phyloP scores from a whole-genome alignment of 2,797 vertebrate genomes.

The Buphagus erythrorhynchus region DNA sequence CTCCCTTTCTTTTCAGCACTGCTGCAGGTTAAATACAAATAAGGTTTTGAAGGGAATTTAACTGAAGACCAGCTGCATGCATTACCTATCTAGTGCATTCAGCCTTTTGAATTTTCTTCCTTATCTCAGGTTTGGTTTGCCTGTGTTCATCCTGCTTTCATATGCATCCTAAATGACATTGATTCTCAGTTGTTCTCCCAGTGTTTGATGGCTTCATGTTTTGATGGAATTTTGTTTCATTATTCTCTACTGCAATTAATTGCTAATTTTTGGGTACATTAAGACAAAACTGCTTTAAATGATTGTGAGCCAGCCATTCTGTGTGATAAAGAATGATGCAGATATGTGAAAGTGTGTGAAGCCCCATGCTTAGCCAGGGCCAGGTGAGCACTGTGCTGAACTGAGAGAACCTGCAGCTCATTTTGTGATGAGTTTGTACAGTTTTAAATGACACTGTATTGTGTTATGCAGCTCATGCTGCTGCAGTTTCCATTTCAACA shows the following conservation, averaged over 20 bases:
- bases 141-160: not conserved
- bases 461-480: not conserved
- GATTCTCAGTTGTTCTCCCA: not conserved
- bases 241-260: not conserved
- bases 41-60: not conserved
- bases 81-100: not conserved
- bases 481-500: not conserved
- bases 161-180: not conserved
- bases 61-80: not conserved
- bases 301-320: not conserved
- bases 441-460: not conserved
- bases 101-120: not conserved
- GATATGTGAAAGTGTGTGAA: not conserved
- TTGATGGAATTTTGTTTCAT: not conserved
- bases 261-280: not conserved
- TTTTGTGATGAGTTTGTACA: fast-evolving
- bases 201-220: not conserved
- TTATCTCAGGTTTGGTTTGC: not conserved
- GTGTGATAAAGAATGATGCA: not conserved
- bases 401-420: not conserved
- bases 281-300: not conserved
- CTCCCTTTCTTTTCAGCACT: not conserved
- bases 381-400: not conserved
- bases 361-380: fast-evolving
- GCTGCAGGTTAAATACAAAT: not conserved